These are phyloP conservation scores for Whitmania pigra DNA, from an alignment of 1,140 invertebrate genomes.

Conservation along the genomic window DNA sequence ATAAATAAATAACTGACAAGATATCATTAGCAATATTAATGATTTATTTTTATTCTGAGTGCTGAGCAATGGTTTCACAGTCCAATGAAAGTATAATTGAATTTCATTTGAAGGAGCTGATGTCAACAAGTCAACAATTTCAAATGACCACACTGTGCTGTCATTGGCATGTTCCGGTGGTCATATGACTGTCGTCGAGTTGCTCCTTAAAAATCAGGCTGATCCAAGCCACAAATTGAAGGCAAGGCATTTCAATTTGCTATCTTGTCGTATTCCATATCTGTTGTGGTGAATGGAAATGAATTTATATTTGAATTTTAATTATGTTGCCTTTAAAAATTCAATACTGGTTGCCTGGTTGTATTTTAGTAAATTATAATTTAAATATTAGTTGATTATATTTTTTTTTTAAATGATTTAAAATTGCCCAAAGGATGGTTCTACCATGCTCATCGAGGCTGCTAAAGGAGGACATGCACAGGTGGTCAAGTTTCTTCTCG, in stretches of 20 bases:
- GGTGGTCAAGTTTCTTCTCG: conserved; percentile 82
- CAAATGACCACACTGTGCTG: conserved; percentile 45
- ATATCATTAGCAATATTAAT: no score
- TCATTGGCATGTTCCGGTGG: conserved; percentile 62
- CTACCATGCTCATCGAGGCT: conserved; percentile 94
- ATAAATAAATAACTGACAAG: no score
- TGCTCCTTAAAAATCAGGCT: conserved; percentile 73
- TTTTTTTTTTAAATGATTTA: not conserved
- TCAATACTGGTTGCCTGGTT: no score
- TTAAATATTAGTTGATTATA: no score
- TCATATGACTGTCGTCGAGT: conserved; percentile 78
- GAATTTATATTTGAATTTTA: not conserved
- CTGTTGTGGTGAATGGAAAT: not conserved
- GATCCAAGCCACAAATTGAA: conserved; percentile 92
- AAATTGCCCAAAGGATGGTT: conserved; percentile 61
- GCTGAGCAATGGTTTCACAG: no score
- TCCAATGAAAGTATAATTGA: not conserved
- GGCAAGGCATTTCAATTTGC: conserved; percentile 39
- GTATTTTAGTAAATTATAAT: no score
- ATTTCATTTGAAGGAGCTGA: conserved; percentile 34
- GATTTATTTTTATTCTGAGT: no score
- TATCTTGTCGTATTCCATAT: no score
- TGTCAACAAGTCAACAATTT: conserved; percentile 41
- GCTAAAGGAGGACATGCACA: conserved; percentile 89
- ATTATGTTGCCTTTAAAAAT: no score